Conservation (phyloP, 2,888 invertebrate genomes). For the Frankliniella intonsa region DNA sequence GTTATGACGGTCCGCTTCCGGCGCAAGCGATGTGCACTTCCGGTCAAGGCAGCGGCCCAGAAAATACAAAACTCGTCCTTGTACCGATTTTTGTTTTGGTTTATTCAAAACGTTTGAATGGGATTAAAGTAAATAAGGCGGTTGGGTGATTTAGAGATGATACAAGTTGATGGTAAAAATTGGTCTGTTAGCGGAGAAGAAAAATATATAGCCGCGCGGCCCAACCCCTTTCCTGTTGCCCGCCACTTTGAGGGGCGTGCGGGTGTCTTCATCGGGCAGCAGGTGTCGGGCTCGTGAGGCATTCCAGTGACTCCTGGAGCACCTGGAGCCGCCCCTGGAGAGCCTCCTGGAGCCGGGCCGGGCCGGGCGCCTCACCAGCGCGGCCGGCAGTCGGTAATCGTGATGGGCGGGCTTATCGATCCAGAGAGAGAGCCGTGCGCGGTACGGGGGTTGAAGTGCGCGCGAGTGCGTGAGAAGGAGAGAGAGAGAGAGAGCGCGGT, state of each 20-base stretch:
- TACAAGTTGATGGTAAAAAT: neutral
- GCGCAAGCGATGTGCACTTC: neutral
- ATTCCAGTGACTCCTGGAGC: neutral
- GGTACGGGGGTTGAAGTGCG: neutral
- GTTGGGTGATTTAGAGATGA: neutral
- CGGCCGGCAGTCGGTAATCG: neutral
- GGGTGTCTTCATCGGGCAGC: no score
- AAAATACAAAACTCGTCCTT: neutral
- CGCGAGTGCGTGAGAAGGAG: neutral
- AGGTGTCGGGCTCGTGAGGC: no score
- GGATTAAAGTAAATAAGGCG: neutral
- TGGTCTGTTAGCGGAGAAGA: neutral
- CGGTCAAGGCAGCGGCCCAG: conserved; percentile 1
- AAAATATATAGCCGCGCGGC: neutral
- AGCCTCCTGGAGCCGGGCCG: neutral
- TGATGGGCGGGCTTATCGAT: neutral
- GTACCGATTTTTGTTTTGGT: neutral
- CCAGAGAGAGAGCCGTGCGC: neutral
- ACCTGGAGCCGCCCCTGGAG: neutral
- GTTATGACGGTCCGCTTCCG: neutral
- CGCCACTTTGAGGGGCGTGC: no score
- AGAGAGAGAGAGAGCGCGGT: neutral
- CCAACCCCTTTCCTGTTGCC: neutral
- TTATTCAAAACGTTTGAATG: neutral
- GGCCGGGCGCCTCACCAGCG: neutral